Evolutionary conservation across 1,140 invertebrate genomes (phyloP), one percentile per base, ranked within the genome.

Genomic region (Calliphora vicina): DNA sequence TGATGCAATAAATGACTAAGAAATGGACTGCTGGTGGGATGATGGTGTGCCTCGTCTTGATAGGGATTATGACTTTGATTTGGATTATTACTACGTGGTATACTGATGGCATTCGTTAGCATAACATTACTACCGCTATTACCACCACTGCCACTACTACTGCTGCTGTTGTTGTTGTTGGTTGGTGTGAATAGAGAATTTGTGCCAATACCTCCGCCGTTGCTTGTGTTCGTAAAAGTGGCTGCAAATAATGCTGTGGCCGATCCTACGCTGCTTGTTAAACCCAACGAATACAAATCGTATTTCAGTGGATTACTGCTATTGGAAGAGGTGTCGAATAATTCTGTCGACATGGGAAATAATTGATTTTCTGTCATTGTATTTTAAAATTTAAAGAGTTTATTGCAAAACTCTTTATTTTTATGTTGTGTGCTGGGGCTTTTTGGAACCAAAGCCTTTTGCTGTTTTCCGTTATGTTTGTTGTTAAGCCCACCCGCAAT

Each of bases 321-420:
- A 78, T 90, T 89, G 23, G 88, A 90, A 83, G 88, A 88, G 45
- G 84, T 89, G 86, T 90, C 88, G 87, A 90, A 90, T 86, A 90
- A 87, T 84, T 90, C 88, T 84, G 88, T 88, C 85, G 88, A 90
- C 88, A 90, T 89, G 85, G 88, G 85, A 86, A 87, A 90, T 84
- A 90, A 42, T 85, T 90, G 88, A 86, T 89, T 90, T 84, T 90
- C 88, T 84, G 88, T 90, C 88, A 90, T 90, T 85, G 85, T 84
- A 85, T 80, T 61, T 74, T 17, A 26, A 71, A 13, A 74, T 29
- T 20, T 74, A 10, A 43, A 15, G 35, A 13, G 35, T 45, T 20
- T 78, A 5, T 20, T 13, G 35, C 23, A 23, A 43, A 43, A 43
- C 20, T 43, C 35, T 78, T 45, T 29, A 27, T 42, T 15, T 74